Evolutionary conservation across 2,797 vertebrate species (phyloP), one percentile per base, ranked within the genome.

Genomic region (Muraenolepis orangiensis): DNA sequence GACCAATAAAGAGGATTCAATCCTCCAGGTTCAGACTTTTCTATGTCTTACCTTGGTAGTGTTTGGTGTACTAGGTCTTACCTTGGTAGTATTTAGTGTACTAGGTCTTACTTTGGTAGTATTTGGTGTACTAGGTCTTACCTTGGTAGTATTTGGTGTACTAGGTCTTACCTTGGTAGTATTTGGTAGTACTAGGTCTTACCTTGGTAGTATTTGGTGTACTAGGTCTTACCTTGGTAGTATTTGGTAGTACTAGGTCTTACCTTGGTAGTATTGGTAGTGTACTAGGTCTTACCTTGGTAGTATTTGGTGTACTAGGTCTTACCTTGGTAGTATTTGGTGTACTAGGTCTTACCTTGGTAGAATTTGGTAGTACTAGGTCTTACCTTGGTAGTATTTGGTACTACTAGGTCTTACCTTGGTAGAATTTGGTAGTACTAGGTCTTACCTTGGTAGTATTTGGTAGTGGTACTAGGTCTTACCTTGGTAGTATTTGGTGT

Each of bases 41-140:
- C 11, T 40, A 40, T 10, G 11, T 40, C 6, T 40, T 14, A 2
- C 38, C 38, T 13, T 10, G 38, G 38, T 40, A 14, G 38, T 40
- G 14, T 13, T 2, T 40, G 38, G 38, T 40, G 12, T 10, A 2
- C 6, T 23, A 61, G 40, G 20, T 36, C 4, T 94, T 95, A 97
- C 96, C 96, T 96, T 95, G 95, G 80, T 96, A 97, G 84, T 96
- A 97, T 84, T 95, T 95, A n/a, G n/a, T n/a, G n/a, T n/a, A n/a
- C n/a, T n/a, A n/a, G n/a, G n/a, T n/a, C n/a, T n/a, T n/a, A n/a
- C n/a, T n/a, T 96, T 95, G 95, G 80, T 96, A 97, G 84, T 96
- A 97, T 84, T 95, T 95, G 89, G 94, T 96, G 69, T n/a, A n/a
- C n/a, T n/a, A n/a, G n/a, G n/a, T n/a, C n/a, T n/a, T n/a, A n/a